These are phyloP conservation scores for Thaumetopoea pityocampa DNA, from an alignment of 1,140 invertebrate genomes.

Conservation along the genomic window DNA sequence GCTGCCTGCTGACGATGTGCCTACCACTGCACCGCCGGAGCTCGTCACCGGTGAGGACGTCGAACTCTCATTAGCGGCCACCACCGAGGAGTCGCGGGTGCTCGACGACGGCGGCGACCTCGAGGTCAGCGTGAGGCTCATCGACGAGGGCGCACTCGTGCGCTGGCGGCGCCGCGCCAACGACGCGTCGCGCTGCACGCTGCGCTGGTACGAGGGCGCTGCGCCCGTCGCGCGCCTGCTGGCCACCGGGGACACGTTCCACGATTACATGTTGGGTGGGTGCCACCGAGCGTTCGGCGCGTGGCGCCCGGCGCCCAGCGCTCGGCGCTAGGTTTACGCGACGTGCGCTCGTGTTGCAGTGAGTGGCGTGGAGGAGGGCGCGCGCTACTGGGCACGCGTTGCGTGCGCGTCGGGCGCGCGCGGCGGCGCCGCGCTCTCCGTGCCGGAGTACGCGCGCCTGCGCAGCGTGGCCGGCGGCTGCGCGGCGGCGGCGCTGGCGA, in stretches of 20 bases:
- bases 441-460: slow-evolving; percentile 49
- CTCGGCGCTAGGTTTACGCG: too few species aligned
- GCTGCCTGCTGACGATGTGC: slow-evolving; percentile 42
- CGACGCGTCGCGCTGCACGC: slow-evolving; percentile 29
- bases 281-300: not conserved
- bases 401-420: slow-evolving; percentile 34
- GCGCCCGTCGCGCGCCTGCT: slow-evolving; percentile 36
- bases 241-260: slow-evolving; percentile 33
- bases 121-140: slow-evolving; percentile 41
- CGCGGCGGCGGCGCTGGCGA: slow-evolving; percentile 42
- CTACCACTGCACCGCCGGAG: not conserved
- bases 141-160: slow-evolving; percentile 34
- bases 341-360: slow-evolving; percentile 25
- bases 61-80: slow-evolving; percentile 3
- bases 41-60: slow-evolving; percentile 4
- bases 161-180: slow-evolving; percentile 28
- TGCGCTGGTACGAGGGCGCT: slow-evolving; percentile 47
- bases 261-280: slow-evolving; percentile 49
- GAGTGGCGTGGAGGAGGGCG: slow-evolving; percentile 44
- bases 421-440: slow-evolving; percentile 33
- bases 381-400: slow-evolving; percentile 47
- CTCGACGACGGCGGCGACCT: slow-evolving; percentile 23
- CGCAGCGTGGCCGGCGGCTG: slow-evolving; percentile 41
- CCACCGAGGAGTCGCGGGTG: slow-evolving; percentile 10
- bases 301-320: not conserved